Base-by-base conservation (phyloP, 53 echinoderm and acorn worm species). In the Apostichopus leukothele region DNA sequence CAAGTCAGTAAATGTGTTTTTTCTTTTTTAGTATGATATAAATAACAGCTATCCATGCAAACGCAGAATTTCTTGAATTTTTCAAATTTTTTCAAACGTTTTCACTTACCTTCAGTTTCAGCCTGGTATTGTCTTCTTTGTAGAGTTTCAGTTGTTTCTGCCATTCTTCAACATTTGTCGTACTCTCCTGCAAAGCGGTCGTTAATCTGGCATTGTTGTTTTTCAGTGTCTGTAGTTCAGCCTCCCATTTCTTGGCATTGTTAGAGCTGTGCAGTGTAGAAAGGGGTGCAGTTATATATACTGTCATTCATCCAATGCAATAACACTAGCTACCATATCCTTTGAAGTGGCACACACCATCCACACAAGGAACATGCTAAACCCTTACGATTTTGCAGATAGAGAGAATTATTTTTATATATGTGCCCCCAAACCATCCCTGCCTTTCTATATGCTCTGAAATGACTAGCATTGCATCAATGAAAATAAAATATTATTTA, bases 231-330 rank as follows among this genome's bases (percentile, higher is more conserved):
- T 98, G 98, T 5, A 98, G 80, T 86, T 98, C 98, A 52, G 91
- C 54, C 87, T 98, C 98, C 98, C 98, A 98, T 84, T 98, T 98
- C 89, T 98, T 98, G 57, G 98, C 98, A 91, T 98, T 98, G 67
- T 92, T 94, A 9, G 98, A 98, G 79, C 98, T 98, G 91, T 18
- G 54, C 21, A 51, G 54, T 50, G 22, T 14, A 85, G 13, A 76
- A 25, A 39, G 39, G 39, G 3, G 39, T 39, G 39, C 39, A 39
- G 39, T 39, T 39, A 39, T 39, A 27, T 27, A 39, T 39, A 39
- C 39, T 39, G 39, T 39, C 39, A 39, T 39, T 39, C 39, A 39
- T 39, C 39, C 39, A 39, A 39, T 39, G 3, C 39, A 39, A 39
- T 39, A 39, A 39, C 39, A 39, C 39, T 3, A 39, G 39, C 39